Evolutionary conservation across 2,797 vertebrate genomes (phyloP).

Genomic region (Leptatherina wallacei): DNA sequence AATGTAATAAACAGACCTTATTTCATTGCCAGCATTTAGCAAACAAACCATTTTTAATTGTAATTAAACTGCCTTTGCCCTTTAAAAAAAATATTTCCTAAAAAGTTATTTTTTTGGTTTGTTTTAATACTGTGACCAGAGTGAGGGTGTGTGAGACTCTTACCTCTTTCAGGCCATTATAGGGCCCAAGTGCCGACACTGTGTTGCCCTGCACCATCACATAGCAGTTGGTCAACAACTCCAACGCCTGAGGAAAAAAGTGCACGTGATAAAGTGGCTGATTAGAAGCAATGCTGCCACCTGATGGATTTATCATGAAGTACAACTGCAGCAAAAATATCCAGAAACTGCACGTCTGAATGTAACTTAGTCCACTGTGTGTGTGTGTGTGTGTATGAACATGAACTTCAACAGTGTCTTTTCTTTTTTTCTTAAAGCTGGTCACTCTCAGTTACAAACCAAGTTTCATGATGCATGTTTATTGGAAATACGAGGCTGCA

Average conservation of each 20-base stretch:
- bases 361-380: no score
- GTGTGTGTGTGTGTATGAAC: no score
- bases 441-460: no score
- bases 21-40: not conserved
- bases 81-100: not conserved
- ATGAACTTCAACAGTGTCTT: no score
- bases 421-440: no score
- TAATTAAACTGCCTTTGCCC: not conserved
- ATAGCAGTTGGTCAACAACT: constrained; percentile 94
- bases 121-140: no score
- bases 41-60: not conserved
- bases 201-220: constrained; percentile 99
- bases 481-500: no score
- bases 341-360: no score
- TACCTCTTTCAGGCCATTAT: constrained; percentile 93
- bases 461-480: no score
- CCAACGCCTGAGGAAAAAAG: constrained; percentile 86
- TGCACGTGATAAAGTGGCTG: not conserved
- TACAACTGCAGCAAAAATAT: no score
- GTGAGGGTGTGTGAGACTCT: constrained; percentile 11
- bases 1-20: not conserved
- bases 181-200: constrained; percentile 93
- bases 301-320: constrained; percentile 16
- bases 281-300: constrained; percentile 18
- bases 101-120: no score